Conservation (phyloP, 2,113 vertebrate species). For the Syrmaticus mikado region DNA sequence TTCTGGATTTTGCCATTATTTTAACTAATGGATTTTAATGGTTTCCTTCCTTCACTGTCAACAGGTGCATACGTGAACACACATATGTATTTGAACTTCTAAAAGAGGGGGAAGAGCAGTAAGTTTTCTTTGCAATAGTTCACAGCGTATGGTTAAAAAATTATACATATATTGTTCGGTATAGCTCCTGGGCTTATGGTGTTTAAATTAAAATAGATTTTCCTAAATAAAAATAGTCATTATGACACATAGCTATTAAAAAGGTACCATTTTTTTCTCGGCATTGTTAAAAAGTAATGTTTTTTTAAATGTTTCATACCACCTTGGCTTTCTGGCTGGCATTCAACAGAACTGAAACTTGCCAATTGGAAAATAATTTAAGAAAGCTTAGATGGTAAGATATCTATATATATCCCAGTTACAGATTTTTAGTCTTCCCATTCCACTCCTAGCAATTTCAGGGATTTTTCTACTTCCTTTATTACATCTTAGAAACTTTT, state of each 20-base stretch:
- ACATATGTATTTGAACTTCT: slow-evolving; percentile 23
- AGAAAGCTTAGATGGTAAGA: neutral
- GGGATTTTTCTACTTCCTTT: neutral
- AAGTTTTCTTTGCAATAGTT: slow-evolving; percentile 77
- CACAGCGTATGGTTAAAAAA: slow-evolving; percentile 73
- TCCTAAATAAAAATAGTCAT: slow-evolving; percentile 85
- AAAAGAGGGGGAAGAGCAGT: slow-evolving; percentile 48
- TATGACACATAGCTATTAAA: slow-evolving; percentile 77
- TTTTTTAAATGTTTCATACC: slow-evolving; percentile 74
- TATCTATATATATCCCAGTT: neutral
- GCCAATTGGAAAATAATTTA: neutral
- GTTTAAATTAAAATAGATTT: slow-evolving; percentile 85
- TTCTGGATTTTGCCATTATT: slow-evolving; percentile 41
- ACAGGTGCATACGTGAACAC: slow-evolving; percentile 12
- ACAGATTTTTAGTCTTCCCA: neutral
- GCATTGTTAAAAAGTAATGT: slow-evolving; percentile 76
- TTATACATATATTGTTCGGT: slow-evolving; percentile 74
- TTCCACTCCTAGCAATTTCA: neutral
- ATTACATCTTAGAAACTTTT: neutral
- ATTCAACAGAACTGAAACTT: neutral
- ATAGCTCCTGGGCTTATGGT: slow-evolving; percentile 82
- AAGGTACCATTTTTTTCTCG: slow-evolving; percentile 70
- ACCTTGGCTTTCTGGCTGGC: slow-evolving; percentile 64
- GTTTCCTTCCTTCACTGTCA: slow-evolving; percentile 39
- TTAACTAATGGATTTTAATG: slow-evolving; percentile 45